These are phyloP conservation scores for Propsilocerus akamusi DNA, from an alignment of 1,140 invertebrate species.

Conservation along the genomic window DNA sequence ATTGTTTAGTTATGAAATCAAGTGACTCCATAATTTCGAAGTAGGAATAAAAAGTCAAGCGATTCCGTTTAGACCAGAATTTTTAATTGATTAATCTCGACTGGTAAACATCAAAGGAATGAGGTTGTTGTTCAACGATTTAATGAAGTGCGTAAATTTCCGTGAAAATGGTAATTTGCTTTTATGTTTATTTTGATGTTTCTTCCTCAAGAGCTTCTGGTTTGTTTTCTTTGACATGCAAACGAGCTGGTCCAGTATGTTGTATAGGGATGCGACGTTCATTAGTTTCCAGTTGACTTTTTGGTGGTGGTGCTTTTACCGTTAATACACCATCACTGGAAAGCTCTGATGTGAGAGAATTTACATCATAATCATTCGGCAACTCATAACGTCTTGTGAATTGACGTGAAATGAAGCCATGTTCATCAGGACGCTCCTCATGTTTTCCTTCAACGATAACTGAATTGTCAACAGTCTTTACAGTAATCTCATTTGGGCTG, in stretches of 20 bases:
- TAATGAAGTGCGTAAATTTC: no score
- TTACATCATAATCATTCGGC: conserved; percentile 40
- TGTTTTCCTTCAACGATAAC: conserved; percentile 49
- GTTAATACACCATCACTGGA: conserved; percentile 51
- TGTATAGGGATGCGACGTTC: conserved; percentile 21
- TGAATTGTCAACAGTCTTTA: conserved; percentile 48
- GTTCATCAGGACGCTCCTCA: conserved; percentile 40
- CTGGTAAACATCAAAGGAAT: no score
- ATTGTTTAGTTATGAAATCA: conserved; percentile 21
- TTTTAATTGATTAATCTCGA: no score
- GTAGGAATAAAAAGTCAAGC: no score
- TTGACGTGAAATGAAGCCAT: conserved; percentile 38
- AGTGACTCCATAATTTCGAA: no score
- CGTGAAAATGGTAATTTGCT: no score
- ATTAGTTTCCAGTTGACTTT: conserved; percentile 16
- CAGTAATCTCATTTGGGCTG: conserved; percentile 53
- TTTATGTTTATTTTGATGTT: no score
- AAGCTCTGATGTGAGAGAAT: conserved; percentile 45
- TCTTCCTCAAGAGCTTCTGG: no score
- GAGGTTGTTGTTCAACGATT: no score
- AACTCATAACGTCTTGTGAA: conserved; percentile 47
- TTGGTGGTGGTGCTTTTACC: conserved; percentile 39
- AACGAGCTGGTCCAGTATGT: conserved; percentile 14
- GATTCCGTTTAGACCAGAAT: no score
- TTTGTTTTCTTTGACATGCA: conserved; percentile 18